phyloP scores from a whole-genome alignment of 2,113 vertebrate species.

The Nycticryphes semicollaris region DNA sequence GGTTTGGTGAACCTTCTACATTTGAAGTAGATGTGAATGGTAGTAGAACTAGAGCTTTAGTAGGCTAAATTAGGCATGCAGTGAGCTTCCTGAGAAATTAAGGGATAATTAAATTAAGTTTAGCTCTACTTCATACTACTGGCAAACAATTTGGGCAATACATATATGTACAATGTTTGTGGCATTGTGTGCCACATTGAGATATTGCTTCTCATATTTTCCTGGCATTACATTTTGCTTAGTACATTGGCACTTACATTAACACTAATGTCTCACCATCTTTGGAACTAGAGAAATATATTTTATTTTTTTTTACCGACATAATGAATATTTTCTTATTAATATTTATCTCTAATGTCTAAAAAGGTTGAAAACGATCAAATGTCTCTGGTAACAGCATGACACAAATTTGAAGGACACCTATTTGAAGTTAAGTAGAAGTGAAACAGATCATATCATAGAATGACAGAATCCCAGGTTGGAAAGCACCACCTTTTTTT shows the following conservation, averaged over 20 bases:
- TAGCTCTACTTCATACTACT: not conserved
- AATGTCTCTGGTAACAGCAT: not conserved
- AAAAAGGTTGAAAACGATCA: not conserved
- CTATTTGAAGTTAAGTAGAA: not conserved
- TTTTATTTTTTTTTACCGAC: not conserved
- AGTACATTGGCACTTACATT: not conserved
- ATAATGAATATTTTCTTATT: not conserved
- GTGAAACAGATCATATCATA: not conserved
- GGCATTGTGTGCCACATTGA: not conserved
- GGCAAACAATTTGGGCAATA: not conserved
- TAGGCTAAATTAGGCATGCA: not conserved
- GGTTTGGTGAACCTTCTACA: not conserved
- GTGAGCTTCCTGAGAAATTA: not conserved
- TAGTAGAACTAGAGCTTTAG: not conserved
- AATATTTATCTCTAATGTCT: not conserved
- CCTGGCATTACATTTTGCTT: not conserved
- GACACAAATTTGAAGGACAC: not conserved
- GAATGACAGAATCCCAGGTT: not conserved
- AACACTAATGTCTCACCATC: fast-evolving
- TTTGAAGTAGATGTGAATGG: not conserved
- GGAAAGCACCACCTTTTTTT: no score
- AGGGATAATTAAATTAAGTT: not conserved
- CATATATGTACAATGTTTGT: not conserved
- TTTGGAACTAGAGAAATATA: not conserved
- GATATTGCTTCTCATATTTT: not conserved